Percentiles rank a stretch among this genome's conserved stretches.
phyloP scores from a whole-genome alignment of 2,113 vertebrate genomes.

The Eupsittula cactorum region DNA sequence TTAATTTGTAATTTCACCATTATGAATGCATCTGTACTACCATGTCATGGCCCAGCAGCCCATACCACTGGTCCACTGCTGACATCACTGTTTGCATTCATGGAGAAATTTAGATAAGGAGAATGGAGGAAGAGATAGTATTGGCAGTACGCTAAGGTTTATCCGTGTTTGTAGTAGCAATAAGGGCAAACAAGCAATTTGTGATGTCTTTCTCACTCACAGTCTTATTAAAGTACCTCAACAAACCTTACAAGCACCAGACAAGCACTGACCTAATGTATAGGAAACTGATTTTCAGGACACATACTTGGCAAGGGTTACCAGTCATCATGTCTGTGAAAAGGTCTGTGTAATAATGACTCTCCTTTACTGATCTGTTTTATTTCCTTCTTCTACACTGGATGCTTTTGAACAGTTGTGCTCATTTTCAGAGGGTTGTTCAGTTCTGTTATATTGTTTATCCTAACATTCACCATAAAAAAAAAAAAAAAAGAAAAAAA shows the following conservation, averaged over 20 bases:
- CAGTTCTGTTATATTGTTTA: neutral
- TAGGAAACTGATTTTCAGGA: conserved; percentile 22
- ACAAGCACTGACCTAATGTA: neutral
- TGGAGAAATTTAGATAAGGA: neutral
- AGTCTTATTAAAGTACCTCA: neutral
- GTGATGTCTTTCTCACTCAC: neutral
- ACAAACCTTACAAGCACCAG: neutral
- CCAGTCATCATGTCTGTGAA: neutral
- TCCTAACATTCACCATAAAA: neutral
- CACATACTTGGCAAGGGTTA: neutral
- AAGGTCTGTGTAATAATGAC: neutral
- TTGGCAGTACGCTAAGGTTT: neutral
- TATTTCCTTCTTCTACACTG: neutral
- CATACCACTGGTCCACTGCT: neutral
- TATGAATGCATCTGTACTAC: neutral
- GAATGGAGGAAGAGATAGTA: neutral
- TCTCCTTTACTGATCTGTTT: neutral
- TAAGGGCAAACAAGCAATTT: neutral
- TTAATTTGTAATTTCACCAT: neutral
- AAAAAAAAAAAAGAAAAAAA: neutral
- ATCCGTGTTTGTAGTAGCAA: neutral
- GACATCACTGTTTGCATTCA: neutral
- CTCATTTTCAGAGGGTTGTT: neutral
- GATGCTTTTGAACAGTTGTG: neutral
- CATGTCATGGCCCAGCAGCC: neutral